phyloP scores from a whole-genome alignment of 1,140 invertebrate genomes.

The Sinonovacula constricta region DNA sequence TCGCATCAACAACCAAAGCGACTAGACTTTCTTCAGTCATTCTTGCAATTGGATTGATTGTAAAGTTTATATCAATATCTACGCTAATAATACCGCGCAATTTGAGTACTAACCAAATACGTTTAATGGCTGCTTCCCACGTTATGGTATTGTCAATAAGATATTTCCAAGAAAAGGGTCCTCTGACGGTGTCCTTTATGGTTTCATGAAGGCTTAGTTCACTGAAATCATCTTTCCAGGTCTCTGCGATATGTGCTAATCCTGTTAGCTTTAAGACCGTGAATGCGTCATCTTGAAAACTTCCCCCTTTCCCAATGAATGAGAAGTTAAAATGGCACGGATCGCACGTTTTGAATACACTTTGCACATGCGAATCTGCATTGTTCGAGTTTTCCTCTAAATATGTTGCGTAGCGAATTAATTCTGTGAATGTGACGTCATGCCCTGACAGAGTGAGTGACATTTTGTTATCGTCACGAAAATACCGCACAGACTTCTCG shows the following conservation, averaged over 20 bases:
- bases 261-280: slow-evolving; percentile 22
- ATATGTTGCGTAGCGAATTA: slow-evolving; percentile 9
- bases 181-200: slow-evolving; percentile 27
- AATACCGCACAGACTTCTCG: not conserved
- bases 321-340: slow-evolving; percentile 22
- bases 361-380: slow-evolving; percentile 28
- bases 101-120: slow-evolving; percentile 36
- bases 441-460: slow-evolving; percentile 11
- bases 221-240: not conserved
- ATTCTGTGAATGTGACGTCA: slow-evolving; percentile 38
- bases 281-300: slow-evolving; percentile 17
- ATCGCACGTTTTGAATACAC: slow-evolving; percentile 31
- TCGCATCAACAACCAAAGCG: slow-evolving; percentile 4
- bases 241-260: not conserved
- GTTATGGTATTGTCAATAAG: slow-evolving; percentile 19
- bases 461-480: slow-evolving; percentile 1
- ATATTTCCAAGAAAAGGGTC: slow-evolving; percentile 36
- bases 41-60: not conserved
- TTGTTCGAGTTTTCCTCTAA: not conserved
- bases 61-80: slow-evolving; percentile 28
- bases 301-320: slow-evolving; percentile 33
- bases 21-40: slow-evolving; percentile 24
- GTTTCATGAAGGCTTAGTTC: slow-evolving; percentile 12
- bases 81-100: slow-evolving; percentile 31
- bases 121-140: slow-evolving; percentile 30